Percentiles rank a stretch among this genome's conserved stretches.
These are phyloP conservation scores for Drosophila colorata DNA, from an alignment of 2,888 invertebrate species.

Conservation along the genomic window DNA sequence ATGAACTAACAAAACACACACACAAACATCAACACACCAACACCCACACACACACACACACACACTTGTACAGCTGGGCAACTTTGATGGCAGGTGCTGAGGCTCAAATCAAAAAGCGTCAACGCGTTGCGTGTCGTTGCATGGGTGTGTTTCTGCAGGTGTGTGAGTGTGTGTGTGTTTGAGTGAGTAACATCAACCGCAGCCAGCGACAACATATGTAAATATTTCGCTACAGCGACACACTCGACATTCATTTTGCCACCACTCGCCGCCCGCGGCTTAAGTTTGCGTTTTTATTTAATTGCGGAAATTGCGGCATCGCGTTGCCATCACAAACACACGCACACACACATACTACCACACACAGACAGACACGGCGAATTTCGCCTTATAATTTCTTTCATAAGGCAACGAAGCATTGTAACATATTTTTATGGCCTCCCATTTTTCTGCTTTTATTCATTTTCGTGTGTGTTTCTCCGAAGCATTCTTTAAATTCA, in stretches of 20 bases:
- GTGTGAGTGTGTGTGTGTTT: slow-evolving; percentile 20
- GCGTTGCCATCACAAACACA: slow-evolving; percentile 46
- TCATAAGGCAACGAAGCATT: slow-evolving; percentile 73
- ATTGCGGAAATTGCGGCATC: slow-evolving; percentile 79
- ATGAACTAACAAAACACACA: slow-evolving; percentile 50
- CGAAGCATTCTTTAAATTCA: slow-evolving; percentile 72
- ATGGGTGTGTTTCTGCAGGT: slow-evolving; percentile 38
- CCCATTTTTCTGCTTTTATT: slow-evolving; percentile 64
- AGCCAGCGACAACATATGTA: slow-evolving; percentile 64
- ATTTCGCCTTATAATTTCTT: slow-evolving; percentile 73
- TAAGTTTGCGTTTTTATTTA: slow-evolving; percentile 81
- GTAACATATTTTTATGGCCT: slow-evolving; percentile 79
- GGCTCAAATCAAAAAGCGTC: slow-evolving; percentile 78
- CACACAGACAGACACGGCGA: slow-evolving; percentile 33
- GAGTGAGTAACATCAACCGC: slow-evolving; percentile 45
- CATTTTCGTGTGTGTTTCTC: slow-evolving; percentile 47
- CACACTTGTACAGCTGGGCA: slow-evolving; percentile 15
- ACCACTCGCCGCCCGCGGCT: slow-evolving; percentile 57
- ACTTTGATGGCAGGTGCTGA: slow-evolving; percentile 53
- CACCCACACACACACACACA: slow-evolving; percentile 16
- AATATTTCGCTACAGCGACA: slow-evolving; percentile 72
- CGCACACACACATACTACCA: neutral
- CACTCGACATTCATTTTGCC: slow-evolving; percentile 70
- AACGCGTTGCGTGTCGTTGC: slow-evolving; percentile 73
- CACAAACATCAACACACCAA: slow-evolving; percentile 16